Evolutionary conservation across 2,888 invertebrate genomes (phyloP), one percentile per base, ranked within the genome.

Genomic region (Epinotia brunnichana): DNA sequence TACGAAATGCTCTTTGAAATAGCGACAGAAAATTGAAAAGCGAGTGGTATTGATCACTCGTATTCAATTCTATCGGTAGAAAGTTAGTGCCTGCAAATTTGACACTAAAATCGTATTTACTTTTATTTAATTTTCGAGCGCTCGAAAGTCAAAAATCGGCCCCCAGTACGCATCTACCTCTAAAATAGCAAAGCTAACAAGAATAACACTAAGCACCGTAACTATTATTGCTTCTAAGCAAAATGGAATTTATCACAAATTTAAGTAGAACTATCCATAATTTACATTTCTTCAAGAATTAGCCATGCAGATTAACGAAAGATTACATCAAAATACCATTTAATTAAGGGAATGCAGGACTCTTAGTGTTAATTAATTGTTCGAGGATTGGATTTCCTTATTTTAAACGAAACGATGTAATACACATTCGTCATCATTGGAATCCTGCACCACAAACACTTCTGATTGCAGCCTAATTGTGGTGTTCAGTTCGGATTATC

Each of bases 161-260:
- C n/a, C n/a, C n/a, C n/a, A n/a, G n/a, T n/a, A 73, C 19, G 63
- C 53, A 17, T 62, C 61, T 51, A 68, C 51, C 61, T 24, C 60
- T 68, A 56, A 62, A 64, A 56, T 59, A 63, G 74, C 67, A 62
- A 61, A 69, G 62, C 64, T 51, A 60, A 53, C 39, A 54, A 44
- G 61, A 62, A 67, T 66, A 69, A 39, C 71, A 63, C 74, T 74
- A 76, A 76, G 76, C 76, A 76, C 76, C 75, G 74, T 74, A 69
- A 69, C 73, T 69, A 75, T 72, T 73, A 68, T 74, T 71, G 72
- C 75, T 76, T 70, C 62, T 70, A 69, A 68, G 62, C 69, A 73
- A 51, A 70, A 68, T 75, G 61, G 24, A 41, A 72, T 68, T 62
- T 75, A 76, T 76, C 76, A 76, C 76, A 76, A 75, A 70, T 69